Evolutionary conservation across 2,113 vertebrate species (phyloP).

Genomic region (Nyctereutes procyonoides): DNA sequence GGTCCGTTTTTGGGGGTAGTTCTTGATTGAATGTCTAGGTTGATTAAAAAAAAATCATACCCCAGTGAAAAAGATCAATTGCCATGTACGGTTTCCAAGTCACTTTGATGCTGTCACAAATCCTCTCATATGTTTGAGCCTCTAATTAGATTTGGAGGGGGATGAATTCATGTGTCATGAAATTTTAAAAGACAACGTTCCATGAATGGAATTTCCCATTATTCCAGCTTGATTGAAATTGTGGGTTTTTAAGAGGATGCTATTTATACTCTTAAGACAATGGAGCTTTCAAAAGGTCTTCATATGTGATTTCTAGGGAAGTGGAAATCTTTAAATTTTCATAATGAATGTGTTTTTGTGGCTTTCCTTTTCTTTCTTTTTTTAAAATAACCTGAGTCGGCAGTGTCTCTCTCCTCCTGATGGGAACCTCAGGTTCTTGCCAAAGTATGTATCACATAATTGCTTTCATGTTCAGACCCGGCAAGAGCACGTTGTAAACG

Average conservation of each 20-base stretch:
- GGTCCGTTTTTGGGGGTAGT: background rate
- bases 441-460: slow-evolving; percentile 62
- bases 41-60: slow-evolving; percentile 45
- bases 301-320: background rate
- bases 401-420: background rate
- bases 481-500: slow-evolving; percentile 44
- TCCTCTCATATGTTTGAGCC: slow-evolving; percentile 44
- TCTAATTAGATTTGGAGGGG: slow-evolving; percentile 75
- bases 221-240: slow-evolving; percentile 31
- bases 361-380: background rate
- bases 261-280: slow-evolving; percentile 52
- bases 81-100: slow-evolving; percentile 41
- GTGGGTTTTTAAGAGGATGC: background rate
- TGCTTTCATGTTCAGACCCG: slow-evolving; percentile 60
- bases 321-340: background rate
- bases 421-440: slow-evolving; percentile 25
- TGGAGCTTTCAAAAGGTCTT: background rate
- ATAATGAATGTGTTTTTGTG: background rate
- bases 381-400: background rate
- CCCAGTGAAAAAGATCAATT: slow-evolving; percentile 31
- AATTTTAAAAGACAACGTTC: slow-evolving; percentile 68
- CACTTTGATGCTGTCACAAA: background rate
- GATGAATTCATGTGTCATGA: slow-evolving; percentile 67
- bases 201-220: background rate
- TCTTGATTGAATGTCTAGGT: slow-evolving; percentile 3